Conservation (phyloP, 2,888 invertebrate genomes). For the Drosophila yooni region DNA sequence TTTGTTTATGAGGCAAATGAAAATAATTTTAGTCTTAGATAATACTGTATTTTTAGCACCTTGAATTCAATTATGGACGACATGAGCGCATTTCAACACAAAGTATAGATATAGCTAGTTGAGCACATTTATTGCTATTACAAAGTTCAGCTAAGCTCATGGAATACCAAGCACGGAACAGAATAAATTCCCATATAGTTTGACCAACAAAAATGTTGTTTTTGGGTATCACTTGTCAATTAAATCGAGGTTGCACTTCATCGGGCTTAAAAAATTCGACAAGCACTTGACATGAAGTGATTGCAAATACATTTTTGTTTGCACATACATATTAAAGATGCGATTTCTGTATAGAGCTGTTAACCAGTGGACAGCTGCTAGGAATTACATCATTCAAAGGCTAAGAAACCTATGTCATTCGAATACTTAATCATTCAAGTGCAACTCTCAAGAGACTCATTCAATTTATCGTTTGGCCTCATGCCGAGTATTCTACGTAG, state of each 20-base stretch:
- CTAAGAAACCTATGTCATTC: slow-evolving; percentile 53
- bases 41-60: slow-evolving; percentile 21
- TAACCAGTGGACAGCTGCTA: slow-evolving; percentile 32
- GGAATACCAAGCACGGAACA: neutral
- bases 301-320: slow-evolving; percentile 28
- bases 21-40: neutral
- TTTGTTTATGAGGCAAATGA: neutral
- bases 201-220: neutral
- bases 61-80: slow-evolving; percentile 40
- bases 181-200: neutral
- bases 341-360: slow-evolving; percentile 40
- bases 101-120: neutral
- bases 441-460: slow-evolving; percentile 33
- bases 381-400: slow-evolving; percentile 40
- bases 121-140: neutral
- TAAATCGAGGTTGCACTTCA: slow-evolving; percentile 18
- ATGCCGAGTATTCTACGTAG: slow-evolving; percentile 16
- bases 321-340: slow-evolving; percentile 25
- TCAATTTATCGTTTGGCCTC: slow-evolving; percentile 28
- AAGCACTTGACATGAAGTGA: slow-evolving; percentile 20
- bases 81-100: slow-evolving; percentile 8
- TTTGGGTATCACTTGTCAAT: slow-evolving; percentile 3
- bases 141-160: neutral
- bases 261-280: neutral
- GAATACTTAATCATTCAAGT: slow-evolving; percentile 44